phyloP scores from a whole-genome alignment of 2,113 vertebrate species.

The Trichechus manatus region DNA sequence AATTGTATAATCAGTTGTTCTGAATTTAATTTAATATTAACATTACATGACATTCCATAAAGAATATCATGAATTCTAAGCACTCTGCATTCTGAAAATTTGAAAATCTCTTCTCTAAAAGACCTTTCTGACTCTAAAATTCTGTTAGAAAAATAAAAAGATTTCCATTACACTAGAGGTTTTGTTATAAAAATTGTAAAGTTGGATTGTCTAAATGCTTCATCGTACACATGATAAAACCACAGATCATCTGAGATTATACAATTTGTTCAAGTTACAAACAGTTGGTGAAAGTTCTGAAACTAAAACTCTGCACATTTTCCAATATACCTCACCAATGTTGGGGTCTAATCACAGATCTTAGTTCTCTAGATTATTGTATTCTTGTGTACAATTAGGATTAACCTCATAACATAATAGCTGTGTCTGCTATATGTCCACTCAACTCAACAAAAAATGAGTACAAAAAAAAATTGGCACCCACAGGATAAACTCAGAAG shows the following conservation, averaged over 20 bases:
- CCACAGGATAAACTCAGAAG: not conserved
- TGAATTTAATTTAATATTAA: not conserved
- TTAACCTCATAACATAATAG: not conserved
- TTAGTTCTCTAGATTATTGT: not conserved
- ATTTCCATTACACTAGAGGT: not conserved
- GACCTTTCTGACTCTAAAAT: not conserved
- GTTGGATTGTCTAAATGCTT: not conserved
- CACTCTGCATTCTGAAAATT: not conserved
- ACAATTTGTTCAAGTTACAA: not conserved
- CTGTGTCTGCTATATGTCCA: not conserved
- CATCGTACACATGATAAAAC: not conserved
- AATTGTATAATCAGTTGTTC: not conserved
- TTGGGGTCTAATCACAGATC: not conserved
- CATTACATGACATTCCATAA: not conserved
- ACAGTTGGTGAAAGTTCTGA: not conserved
- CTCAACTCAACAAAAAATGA: not conserved
- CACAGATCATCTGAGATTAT: not conserved
- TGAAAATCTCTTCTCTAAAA: not conserved
- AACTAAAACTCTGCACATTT: not conserved
- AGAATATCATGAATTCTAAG: not conserved
- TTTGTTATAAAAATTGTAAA: not conserved
- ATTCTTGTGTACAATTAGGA: not conserved
- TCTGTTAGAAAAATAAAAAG: not conserved
- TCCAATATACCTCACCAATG: not conserved
- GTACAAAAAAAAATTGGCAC: not conserved